These are phyloP conservation scores for Eulacestoma nigropectus DNA, from an alignment of 2,113 vertebrate genomes.

Conservation along the genomic window DNA sequence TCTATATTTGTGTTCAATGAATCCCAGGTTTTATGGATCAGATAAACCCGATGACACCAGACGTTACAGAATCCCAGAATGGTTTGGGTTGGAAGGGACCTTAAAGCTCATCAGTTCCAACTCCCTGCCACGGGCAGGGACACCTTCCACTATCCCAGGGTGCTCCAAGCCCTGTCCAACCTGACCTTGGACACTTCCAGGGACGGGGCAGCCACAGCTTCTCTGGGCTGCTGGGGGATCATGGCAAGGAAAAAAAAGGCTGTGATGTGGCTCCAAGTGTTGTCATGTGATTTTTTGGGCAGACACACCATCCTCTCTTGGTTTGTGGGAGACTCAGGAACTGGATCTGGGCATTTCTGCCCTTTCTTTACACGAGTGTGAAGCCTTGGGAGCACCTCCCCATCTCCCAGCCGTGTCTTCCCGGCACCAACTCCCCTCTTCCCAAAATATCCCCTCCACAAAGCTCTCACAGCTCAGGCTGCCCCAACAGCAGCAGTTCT, in stretches of 20 bases:
- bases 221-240: background rate
- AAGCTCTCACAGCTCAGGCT: background rate
- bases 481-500: background rate
- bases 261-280: background rate
- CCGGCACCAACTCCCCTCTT: background rate
- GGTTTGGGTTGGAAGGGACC: background rate
- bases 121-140: background rate
- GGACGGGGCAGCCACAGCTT: background rate
- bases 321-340: background rate
- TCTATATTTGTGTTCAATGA: background rate
- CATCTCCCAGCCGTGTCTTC: background rate
- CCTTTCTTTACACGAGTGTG: accelerated
- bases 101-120: background rate
- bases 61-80: accelerated
- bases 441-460: background rate
- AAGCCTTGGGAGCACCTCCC: background rate
- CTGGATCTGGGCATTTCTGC: background rate
- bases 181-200: background rate
- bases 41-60: accelerated
- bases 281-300: background rate
- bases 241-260: background rate
- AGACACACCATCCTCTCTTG: background rate
- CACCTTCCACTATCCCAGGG: accelerated
- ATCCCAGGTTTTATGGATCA: background rate
- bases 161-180: accelerated